Conservation (phyloP, 2,113 vertebrate species). For the Cnemophilus loriae region DNA sequence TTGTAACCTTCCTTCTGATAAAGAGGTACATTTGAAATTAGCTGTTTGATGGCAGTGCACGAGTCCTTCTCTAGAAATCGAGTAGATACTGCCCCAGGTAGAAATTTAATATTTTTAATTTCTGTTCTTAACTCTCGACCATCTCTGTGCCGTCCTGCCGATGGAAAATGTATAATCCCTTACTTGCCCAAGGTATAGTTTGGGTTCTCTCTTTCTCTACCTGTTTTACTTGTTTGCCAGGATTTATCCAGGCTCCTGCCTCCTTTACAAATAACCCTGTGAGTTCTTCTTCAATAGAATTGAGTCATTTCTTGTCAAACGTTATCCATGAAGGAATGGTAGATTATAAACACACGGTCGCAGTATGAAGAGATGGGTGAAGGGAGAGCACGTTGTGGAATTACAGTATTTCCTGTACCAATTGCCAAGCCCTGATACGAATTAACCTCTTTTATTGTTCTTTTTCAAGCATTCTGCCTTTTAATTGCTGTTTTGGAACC, state of each 20-base stretch:
- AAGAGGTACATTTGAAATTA: not conserved
- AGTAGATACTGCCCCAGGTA: not conserved
- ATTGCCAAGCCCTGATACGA: constrained; percentile 8
- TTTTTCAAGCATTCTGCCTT: constrained; percentile 49
- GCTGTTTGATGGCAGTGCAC: not conserved
- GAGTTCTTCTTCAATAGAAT: not conserved
- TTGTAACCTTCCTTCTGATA: not conserved
- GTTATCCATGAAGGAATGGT: not conserved
- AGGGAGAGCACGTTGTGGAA: not conserved
- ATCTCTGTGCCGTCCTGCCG: not conserved
- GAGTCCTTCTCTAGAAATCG: not conserved
- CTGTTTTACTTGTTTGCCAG: not conserved
- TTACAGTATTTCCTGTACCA: constrained; percentile 31
- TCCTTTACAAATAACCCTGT: not conserved
- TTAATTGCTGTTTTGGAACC: constrained; percentile 58
- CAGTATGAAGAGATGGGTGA: not conserved
- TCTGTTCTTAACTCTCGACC: not conserved
- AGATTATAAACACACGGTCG: not conserved
- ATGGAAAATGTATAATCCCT: not conserved
- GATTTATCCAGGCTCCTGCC: not conserved
- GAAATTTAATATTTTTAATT: not conserved
- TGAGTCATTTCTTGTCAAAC: not conserved
- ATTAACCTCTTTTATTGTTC: constrained; percentile 61
- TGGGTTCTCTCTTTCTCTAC: not conserved
- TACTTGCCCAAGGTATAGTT: not conserved